phyloP scores from a whole-genome alignment of 2,888 invertebrate species.

The Meloe dianella region DNA sequence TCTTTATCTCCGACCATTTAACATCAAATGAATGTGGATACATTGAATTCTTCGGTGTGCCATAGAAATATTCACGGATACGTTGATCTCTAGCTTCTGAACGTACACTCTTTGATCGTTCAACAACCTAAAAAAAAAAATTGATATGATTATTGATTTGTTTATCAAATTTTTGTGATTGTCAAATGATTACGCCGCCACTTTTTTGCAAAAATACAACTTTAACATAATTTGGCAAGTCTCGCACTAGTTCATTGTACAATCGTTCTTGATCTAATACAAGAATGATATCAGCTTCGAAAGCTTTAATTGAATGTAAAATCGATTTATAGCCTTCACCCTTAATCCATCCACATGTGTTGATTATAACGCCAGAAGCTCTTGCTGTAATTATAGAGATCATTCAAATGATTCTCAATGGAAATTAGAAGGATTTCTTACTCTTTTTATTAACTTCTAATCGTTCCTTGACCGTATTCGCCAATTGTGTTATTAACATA shows the following conservation, averaged over 20 bases:
- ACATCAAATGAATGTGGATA: conserved; percentile 96
- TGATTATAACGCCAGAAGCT: conserved; percentile 90
- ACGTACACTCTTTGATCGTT: conserved; percentile 75
- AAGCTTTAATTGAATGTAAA: conserved; percentile 87
- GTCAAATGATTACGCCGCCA: conserved; percentile 86
- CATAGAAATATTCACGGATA: conserved; percentile 96
- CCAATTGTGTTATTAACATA: conserved; percentile 80
- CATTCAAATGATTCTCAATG: not conserved
- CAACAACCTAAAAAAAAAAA: conserved; percentile 73
- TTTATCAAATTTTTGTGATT: not conserved
- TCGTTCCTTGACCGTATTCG: conserved; percentile 83
- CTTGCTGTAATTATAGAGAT: conserved; percentile 66
- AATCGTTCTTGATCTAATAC: conserved; percentile 96
- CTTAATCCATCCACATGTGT: conserved; percentile 98
- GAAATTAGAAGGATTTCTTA: conserved; percentile 48
- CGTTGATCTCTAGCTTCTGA: conserved; percentile 79
- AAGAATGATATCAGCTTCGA: conserved; percentile 94
- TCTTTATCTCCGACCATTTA: conserved; percentile 85
- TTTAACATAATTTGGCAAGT: conserved; percentile 92
- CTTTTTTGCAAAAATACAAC: conserved; percentile 78
- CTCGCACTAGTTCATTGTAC: conserved; percentile 91
- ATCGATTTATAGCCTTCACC: conserved; percentile 87
- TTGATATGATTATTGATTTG: not conserved
- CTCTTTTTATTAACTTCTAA: conserved; percentile 88
- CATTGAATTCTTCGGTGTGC: conserved; percentile 70